phyloP scores from a whole-genome alignment of 2,888 invertebrate species.

The Macrophya alboannulata region DNA sequence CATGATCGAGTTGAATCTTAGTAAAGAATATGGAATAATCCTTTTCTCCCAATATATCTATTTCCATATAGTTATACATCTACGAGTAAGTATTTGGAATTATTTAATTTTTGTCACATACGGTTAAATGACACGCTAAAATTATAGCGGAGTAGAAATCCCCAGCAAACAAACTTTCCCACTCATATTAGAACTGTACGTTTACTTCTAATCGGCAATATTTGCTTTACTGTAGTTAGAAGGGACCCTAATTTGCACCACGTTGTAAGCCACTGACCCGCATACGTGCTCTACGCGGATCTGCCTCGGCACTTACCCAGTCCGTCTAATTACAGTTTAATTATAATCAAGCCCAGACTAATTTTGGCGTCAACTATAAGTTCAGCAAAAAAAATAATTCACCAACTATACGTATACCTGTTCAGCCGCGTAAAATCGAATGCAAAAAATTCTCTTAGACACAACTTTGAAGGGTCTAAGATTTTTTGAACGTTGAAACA shows the following conservation, averaged over 20 bases:
- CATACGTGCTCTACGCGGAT: constrained; percentile 29
- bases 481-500: neutral
- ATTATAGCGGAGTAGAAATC: constrained; percentile 4
- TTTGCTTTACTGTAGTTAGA: constrained; percentile 39
- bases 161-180: neutral
- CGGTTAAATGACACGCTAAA: neutral
- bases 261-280: constrained; percentile 37
- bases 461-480: neutral
- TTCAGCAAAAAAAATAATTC: constrained; percentile 11
- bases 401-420: neutral
- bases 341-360: constrained; percentile 27
- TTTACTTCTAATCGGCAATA: constrained; percentile 35
- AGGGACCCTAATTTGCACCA: constrained; percentile 45
- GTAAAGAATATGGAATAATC: neutral
- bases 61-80: too few species aligned
- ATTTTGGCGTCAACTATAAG: constrained; percentile 7
- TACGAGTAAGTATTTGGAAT: neutral
- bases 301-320: constrained; percentile 32
- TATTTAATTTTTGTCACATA: neutral
- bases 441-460: neutral
- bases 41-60: neutral
- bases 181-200: constrained; percentile 11
- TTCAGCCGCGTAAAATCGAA: neutral
- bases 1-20: constrained; percentile 18
- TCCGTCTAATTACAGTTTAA: constrained; percentile 37